A percentile compares a stretch with the other conserved stretches of the same genome.
Conservation (phyloP, 2,113 vertebrate genomes). For the Pterocles burchelli region DNA sequence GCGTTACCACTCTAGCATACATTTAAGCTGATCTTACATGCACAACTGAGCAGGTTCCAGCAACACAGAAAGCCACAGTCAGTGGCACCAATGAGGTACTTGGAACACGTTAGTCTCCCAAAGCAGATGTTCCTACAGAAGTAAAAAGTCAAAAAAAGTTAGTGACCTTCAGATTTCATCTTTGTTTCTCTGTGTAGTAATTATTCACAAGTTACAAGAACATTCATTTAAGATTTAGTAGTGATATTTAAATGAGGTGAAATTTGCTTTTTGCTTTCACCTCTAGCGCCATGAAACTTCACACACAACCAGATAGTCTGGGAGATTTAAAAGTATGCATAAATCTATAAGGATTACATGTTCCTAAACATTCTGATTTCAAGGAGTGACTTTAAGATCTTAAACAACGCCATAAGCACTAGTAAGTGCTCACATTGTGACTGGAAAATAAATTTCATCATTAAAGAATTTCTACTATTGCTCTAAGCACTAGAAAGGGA, state of each 20-base stretch:
- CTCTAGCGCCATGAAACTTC: background rate
- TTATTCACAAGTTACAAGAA: background rate
- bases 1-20: background rate
- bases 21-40: conserved; percentile 77
- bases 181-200: background rate
- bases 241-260: background rate
- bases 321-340: background rate
- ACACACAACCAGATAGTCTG: background rate
- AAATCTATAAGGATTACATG: background rate
- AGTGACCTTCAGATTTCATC: background rate
- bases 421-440: background rate
- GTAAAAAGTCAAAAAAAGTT: conserved; percentile 24
- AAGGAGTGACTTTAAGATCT: background rate
- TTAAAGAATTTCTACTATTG: background rate
- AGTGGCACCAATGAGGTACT: conserved; percentile 89
- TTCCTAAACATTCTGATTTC: background rate
- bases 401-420: background rate
- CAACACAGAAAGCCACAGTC: conserved; percentile 85
- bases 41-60: conserved; percentile 96
- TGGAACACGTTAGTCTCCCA: conserved; percentile 88
- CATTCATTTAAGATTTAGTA: background rate
- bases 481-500: background rate
- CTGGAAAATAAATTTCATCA: background rate
- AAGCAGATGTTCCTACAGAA: conserved; percentile 89
- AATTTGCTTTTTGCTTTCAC: background rate